These are phyloP conservation scores for Chiridota heheva DNA, from an alignment of 35 echinoderm and acorn worm genomes.

Conservation along the genomic window DNA sequence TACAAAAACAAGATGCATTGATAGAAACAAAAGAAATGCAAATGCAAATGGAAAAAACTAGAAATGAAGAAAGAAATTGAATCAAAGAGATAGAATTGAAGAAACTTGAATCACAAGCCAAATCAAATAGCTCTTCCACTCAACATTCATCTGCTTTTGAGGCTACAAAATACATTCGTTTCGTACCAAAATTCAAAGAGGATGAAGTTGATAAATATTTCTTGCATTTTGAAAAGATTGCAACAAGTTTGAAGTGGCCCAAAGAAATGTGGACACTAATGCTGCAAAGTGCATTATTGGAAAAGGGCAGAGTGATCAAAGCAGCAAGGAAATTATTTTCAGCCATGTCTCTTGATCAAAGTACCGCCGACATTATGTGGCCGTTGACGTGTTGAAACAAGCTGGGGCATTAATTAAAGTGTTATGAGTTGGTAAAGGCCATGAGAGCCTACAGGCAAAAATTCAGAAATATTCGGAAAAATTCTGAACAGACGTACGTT, in stretches of 20 bases:
- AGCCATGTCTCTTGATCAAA: neutral
- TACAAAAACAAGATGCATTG: too few species aligned
- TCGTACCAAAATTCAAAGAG: conserved; percentile 54
- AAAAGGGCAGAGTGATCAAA: conserved; percentile 11
- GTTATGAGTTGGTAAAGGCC: neutral
- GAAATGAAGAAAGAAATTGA: too few species aligned
- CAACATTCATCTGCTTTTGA: neutral
- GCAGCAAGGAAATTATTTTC: conserved; percentile 19
- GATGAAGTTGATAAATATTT: conserved; percentile 45
- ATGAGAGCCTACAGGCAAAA: conserved; percentile 18
- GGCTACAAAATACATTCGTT: neutral
- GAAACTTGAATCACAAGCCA: conserved; percentile 3
- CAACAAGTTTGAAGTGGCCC: conserved; percentile 33
- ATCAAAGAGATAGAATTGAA: conserved; percentile 8
- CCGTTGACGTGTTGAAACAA: too few species aligned
- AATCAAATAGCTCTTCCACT: neutral
- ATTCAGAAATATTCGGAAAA: neutral
- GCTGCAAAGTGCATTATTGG: conserved; percentile 9
- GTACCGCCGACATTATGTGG: too few species aligned
- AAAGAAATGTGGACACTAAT: conserved; percentile 1
- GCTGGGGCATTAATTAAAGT: too few species aligned
- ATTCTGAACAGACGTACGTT: neutral
- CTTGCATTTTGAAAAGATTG: conserved; percentile 49
- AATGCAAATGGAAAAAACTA: neutral
- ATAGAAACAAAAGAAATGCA: neutral